These are phyloP conservation scores for Gyps fulvus DNA, from an alignment of 2,113 vertebrate genomes.

Conservation along the genomic window DNA sequence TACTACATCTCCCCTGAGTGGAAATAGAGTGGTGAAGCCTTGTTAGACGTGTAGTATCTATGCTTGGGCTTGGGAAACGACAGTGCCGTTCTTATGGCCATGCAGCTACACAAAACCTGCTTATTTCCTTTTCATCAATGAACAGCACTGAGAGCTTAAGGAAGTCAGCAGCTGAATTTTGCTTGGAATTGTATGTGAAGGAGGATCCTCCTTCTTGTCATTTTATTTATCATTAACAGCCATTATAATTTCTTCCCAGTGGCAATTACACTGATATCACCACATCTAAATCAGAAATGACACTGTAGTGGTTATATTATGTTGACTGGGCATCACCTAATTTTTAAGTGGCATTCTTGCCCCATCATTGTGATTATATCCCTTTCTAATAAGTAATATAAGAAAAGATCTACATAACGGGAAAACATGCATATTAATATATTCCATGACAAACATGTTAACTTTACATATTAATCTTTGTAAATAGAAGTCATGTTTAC, in stretches of 20 bases:
- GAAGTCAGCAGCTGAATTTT: slow-evolving; percentile 13
- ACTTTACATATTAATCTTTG: slow-evolving; percentile 34
- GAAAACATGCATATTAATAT: slow-evolving; percentile 51
- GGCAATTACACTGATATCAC: slow-evolving; percentile 71
- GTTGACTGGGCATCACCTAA: slow-evolving; percentile 75
- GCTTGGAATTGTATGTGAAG: slow-evolving; percentile 48
- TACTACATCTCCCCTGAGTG: neutral
- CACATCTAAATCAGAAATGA: slow-evolving; percentile 73
- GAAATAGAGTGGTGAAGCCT: neutral
- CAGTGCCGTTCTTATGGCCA: neutral
- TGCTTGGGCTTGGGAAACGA: neutral
- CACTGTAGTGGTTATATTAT: slow-evolving; percentile 61
- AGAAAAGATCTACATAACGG: slow-evolving; percentile 48
- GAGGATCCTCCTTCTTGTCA: slow-evolving; percentile 63
- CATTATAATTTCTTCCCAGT: slow-evolving; percentile 72
- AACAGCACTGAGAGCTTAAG: neutral
- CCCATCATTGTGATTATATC: slow-evolving; percentile 70
- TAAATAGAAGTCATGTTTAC: slow-evolving; percentile 54
- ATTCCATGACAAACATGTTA: slow-evolving; percentile 54
- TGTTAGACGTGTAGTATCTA: neutral
- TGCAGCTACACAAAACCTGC: neutral
- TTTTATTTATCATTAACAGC: slow-evolving; percentile 74
- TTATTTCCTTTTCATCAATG: neutral
- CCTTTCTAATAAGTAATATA: slow-evolving; percentile 64
- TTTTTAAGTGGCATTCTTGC: slow-evolving; percentile 77